phyloP scores from a whole-genome alignment of 2,888 invertebrate genomes.

The Myathropa florea region DNA sequence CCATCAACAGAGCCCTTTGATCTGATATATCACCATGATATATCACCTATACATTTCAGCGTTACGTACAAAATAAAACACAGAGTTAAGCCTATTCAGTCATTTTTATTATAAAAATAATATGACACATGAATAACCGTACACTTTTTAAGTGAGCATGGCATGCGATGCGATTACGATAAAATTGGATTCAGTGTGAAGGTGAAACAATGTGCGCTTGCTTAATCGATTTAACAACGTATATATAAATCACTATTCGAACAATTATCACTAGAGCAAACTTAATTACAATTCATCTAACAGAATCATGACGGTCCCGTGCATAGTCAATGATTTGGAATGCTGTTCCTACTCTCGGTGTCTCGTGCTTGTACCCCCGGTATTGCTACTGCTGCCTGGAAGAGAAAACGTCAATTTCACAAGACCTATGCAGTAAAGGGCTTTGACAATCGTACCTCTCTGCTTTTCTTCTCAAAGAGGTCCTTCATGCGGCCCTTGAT shows the following conservation, averaged over 20 bases:
- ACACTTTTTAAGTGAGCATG: conserved; percentile 13
- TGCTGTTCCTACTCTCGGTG: conserved; percentile 6
- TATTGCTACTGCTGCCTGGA: conserved; percentile 65
- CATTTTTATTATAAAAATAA: conserved; percentile 53
- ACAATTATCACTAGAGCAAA: conserved; percentile 1
- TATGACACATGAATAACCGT: conserved; percentile 14
- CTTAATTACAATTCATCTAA: neutral
- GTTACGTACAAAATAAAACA: neutral
- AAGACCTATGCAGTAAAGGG: neutral
- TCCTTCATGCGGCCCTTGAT: conserved; percentile 76
- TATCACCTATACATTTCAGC: no score
- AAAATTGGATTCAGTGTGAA: conserved; percentile 48
- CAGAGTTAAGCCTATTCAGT: conserved; percentile 5
- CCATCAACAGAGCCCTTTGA: no score
- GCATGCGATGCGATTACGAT: neutral
- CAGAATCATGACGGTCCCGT: neutral
- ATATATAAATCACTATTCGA: neutral
- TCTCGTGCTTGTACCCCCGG: conserved; percentile 54
- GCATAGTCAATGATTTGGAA: conserved; percentile 13
- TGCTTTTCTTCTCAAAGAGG: conserved; percentile 74
- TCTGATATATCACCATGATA: no score
- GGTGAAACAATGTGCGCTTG: conserved; percentile 46
- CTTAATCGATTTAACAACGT: conserved; percentile 19
- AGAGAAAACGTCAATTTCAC: conserved; percentile 4
- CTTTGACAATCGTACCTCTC: conserved; percentile 70